Evolutionary conservation across 2,797 vertebrate species (phyloP).

Genomic region (Aulostomus chinensis): DNA sequence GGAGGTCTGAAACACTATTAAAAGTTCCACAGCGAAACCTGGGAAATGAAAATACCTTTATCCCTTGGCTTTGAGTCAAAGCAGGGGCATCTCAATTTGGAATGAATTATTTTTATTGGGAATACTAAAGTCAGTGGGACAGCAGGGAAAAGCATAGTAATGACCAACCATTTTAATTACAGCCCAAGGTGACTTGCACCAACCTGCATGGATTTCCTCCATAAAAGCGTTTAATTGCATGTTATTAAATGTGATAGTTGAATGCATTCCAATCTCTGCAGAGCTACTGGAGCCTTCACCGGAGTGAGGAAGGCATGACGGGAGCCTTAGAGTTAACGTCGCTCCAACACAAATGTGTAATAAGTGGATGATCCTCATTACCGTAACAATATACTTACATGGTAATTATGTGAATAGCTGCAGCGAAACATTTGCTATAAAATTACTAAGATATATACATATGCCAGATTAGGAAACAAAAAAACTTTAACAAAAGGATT

Average conservation of each 20-base stretch:
- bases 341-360: constrained; percentile 4
- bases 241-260: constrained; percentile 44
- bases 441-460: constrained; percentile 23
- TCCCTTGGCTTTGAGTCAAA: neutral
- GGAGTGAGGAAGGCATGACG: neutral
- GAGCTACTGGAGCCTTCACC: constrained; percentile 1
- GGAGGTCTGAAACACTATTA: constrained; percentile 7
- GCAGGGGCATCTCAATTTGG: neutral
- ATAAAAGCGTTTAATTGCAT: constrained; percentile 45
- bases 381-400: constrained; percentile 7
- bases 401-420: constrained; percentile 27
- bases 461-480: no score
- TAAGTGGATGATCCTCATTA: constrained; percentile 31
- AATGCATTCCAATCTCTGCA: constrained; percentile 21
- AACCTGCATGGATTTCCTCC: constrained; percentile 35
- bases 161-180: constrained; percentile 42
- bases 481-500: neutral
- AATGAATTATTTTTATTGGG: constrained; percentile 35
- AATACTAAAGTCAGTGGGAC: constrained; percentile 25
- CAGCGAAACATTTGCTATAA: constrained; percentile 16
- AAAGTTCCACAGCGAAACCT: no score
- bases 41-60: constrained; percentile 1
- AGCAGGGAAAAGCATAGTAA: constrained; percentile 14
- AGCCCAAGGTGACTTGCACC: constrained; percentile 27
- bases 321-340: neutral